These are phyloP conservation scores for Glossophaga mutica DNA, from an alignment of 2,797 vertebrate species.

Conservation along the genomic window DNA sequence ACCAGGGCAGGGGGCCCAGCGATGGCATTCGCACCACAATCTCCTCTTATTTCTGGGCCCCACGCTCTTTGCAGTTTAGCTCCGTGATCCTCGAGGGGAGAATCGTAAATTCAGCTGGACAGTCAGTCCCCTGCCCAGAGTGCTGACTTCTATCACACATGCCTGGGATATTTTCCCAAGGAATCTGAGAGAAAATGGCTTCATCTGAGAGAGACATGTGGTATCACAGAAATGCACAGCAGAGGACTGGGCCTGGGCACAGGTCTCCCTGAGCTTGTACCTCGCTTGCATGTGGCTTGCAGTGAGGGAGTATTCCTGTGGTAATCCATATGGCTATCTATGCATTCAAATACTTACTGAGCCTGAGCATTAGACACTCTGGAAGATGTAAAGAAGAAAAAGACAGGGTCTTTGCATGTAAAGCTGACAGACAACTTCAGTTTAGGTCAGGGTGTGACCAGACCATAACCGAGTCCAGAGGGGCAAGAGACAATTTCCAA, in stretches of 20 bases:
- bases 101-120: slow-evolving; percentile 60
- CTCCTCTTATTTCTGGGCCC: slow-evolving; percentile 47
- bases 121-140: slow-evolving; percentile 1
- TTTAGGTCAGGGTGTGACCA: neutral
- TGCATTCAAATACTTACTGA: neutral
- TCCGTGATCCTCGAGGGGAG: slow-evolving; percentile 2
- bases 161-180: slow-evolving; percentile 58
- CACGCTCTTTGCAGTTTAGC: slow-evolving; percentile 44
- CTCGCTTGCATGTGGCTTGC: neutral
- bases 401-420: neutral
- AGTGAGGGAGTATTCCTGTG: neutral
- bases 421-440: neutral
- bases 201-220: neutral
- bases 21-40: slow-evolving; percentile 54
- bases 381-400: neutral
- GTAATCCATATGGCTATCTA: neutral
- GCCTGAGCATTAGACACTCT: neutral
- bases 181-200: slow-evolving; percentile 33
- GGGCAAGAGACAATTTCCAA: neutral
- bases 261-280: neutral
- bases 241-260: neutral
- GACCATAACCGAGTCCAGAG: neutral
- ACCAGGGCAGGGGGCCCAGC: neutral
- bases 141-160: slow-evolving; percentile 57
- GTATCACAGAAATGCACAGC: neutral